Conservation (phyloP, 2,797 vertebrate species). For the Falco rusticolus region DNA sequence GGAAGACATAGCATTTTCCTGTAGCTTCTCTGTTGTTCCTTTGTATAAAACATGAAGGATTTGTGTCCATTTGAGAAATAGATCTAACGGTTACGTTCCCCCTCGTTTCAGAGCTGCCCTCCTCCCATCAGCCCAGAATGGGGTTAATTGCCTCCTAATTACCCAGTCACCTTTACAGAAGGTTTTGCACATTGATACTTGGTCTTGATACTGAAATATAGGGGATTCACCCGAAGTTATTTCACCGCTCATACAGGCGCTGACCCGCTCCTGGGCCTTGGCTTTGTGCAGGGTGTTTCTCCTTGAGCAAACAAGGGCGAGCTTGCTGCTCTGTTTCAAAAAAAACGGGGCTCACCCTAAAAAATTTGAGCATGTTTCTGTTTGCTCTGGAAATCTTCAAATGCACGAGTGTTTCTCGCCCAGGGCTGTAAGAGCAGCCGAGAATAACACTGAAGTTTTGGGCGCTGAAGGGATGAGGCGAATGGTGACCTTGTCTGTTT, state of each 20-base stretch:
- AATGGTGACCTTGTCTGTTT: not conserved
- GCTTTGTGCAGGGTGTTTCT: not conserved
- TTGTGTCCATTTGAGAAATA: not conserved
- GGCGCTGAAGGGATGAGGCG: accelerated
- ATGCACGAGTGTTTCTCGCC: not conserved
- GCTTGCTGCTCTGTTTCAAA: not conserved
- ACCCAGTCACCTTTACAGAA: not conserved
- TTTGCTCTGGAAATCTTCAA: not conserved
- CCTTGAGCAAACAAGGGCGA: not conserved
- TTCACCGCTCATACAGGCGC: not conserved
- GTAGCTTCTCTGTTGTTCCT: not conserved
- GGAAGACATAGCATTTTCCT: not conserved
- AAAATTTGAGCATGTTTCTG: not conserved
- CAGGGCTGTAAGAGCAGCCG: not conserved
- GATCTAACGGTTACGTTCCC: accelerated
- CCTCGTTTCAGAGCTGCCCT: not conserved
- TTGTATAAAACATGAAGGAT: not conserved
- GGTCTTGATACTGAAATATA: not conserved
- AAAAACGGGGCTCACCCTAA: accelerated
- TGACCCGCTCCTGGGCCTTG: not conserved
- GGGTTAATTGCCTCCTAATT: not conserved
- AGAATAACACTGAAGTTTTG: not conserved
- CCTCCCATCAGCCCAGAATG: accelerated
- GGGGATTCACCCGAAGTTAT: not conserved
- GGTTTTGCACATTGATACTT: not conserved